phyloP scores from a whole-genome alignment of 2,888 invertebrate genomes.

The Eupithecia subumbrata region DNA sequence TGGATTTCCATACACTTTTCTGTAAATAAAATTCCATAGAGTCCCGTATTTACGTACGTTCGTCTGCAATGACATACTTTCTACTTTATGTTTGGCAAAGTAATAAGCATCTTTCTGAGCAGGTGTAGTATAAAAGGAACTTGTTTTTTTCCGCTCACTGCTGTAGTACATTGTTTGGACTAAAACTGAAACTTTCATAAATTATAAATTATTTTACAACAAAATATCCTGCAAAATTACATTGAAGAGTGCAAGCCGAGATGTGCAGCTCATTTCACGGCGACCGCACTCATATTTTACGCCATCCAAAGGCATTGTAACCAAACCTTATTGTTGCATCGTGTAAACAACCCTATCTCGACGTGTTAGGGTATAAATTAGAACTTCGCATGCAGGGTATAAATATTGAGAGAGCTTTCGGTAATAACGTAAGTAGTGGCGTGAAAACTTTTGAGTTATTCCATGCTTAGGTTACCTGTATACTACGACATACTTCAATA shows the following conservation, averaged over 20 bases:
- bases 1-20: too few species aligned
- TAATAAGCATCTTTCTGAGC: too few species aligned
- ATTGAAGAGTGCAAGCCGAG: slow-evolving; percentile 56
- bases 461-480: slow-evolving; percentile 10
- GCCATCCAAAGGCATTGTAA: slow-evolving; percentile 67
- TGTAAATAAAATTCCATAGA: too few species aligned
- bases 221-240: slow-evolving; percentile 43
- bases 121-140: too few species aligned
- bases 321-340: slow-evolving; percentile 31
- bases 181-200: too few species aligned
- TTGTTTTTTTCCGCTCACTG: too few species aligned
- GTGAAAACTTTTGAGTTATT: slow-evolving; percentile 30
- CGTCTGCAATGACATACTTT: too few species aligned
- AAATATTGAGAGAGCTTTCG: slow-evolving; percentile 42
- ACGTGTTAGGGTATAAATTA: slow-evolving; percentile 40
- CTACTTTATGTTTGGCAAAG: too few species aligned
- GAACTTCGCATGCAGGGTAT: slow-evolving; percentile 22
- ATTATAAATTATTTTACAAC: slow-evolving; percentile 15
- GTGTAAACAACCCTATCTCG: slow-evolving; percentile 41
- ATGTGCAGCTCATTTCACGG: slow-evolving; percentile 76
- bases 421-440: slow-evolving; percentile 36
- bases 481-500: neutral
- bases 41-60: too few species aligned
- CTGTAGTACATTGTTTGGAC: too few species aligned
- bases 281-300: slow-evolving; percentile 75